Percentiles rank a stretch among this genome's conserved stretches.
phyloP scores from a whole-genome alignment of 2,888 invertebrate species.

The Ectemnius cavifrons region DNA sequence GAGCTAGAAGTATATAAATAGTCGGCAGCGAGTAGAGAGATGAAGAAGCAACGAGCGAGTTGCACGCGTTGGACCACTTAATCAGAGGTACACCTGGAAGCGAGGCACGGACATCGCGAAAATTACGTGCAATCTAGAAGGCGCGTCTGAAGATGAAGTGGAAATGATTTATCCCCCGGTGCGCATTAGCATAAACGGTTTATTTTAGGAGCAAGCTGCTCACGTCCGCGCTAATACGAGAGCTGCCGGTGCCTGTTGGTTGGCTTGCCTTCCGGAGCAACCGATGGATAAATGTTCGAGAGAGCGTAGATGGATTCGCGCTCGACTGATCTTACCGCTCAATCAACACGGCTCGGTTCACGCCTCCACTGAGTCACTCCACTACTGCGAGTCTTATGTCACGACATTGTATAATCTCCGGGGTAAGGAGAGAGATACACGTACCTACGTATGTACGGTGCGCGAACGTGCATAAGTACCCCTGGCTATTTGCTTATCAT shows the following conservation, averaged over 20 bases:
- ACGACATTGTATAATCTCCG: slow-evolving; percentile 50
- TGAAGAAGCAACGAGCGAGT: too few species aligned
- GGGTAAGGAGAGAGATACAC: slow-evolving; percentile 10
- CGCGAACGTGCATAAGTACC: slow-evolving; percentile 13
- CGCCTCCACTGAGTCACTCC: slow-evolving; percentile 55
- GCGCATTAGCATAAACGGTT: slow-evolving; percentile 55
- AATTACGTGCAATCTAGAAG: slow-evolving; percentile 40
- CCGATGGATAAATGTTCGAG: neutral
- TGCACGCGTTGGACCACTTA: slow-evolving; percentile 4
- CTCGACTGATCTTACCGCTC: slow-evolving; percentile 66
- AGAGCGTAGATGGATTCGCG: slow-evolving; percentile 59
- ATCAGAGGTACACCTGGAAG: slow-evolving; percentile 3
- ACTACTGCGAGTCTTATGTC: slow-evolving; percentile 48
- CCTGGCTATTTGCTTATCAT: slow-evolving; percentile 10
- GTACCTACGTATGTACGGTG: slow-evolving; percentile 5
- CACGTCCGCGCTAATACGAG: slow-evolving; percentile 9
- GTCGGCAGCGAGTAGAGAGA: too few species aligned
- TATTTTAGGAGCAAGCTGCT: slow-evolving; percentile 42
- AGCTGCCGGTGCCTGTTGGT: slow-evolving; percentile 9
- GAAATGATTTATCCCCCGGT: slow-evolving; percentile 46
- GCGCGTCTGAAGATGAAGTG: slow-evolving; percentile 25
- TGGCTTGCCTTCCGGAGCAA: too few species aligned
- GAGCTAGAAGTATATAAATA: too few species aligned
- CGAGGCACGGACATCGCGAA: slow-evolving; percentile 23
- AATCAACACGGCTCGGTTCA: slow-evolving; percentile 59